These are phyloP conservation scores for Tretioscincus oriximinensis DNA, from an alignment of 2,113 vertebrate species.

Conservation along the genomic window DNA sequence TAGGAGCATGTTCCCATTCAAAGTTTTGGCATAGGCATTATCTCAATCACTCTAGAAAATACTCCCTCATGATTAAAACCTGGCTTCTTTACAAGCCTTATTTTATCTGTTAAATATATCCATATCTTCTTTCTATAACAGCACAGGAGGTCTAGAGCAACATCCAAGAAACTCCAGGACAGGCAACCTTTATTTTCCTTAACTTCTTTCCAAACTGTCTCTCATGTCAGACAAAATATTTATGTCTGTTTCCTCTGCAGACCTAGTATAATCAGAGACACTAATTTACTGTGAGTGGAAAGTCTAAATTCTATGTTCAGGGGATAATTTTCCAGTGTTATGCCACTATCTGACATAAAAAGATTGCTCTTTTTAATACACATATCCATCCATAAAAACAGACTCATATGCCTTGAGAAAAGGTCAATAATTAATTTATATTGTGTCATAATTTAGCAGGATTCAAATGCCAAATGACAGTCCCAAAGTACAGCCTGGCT, in stretches of 20 bases:
- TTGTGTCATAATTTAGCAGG: neutral
- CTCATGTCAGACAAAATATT: constrained; percentile 63
- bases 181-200: constrained; percentile 56
- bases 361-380: neutral
- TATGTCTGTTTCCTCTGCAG: constrained; percentile 49
- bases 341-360: constrained; percentile 26
- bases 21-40: constrained; percentile 17
- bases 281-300: constrained; percentile 44
- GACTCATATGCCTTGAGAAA: neutral
- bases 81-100: constrained; percentile 44
- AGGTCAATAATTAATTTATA: constrained; percentile 21
- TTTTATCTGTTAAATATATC: constrained; percentile 52
- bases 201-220: constrained; percentile 50
- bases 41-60: constrained; percentile 50
- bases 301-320: constrained; percentile 44
- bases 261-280: constrained; percentile 37
- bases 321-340: constrained; percentile 43
- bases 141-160: constrained; percentile 52
- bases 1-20: constrained; percentile 20
- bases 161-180: constrained; percentile 51
- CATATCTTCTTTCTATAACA: constrained; percentile 56
- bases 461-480: constrained; percentile 1
- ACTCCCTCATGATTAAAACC: constrained; percentile 47
- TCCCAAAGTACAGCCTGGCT: neutral
- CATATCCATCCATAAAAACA: neutral